phyloP scores from a whole-genome alignment of 1,140 invertebrate genomes.

The Lasioglossum albipes region DNA sequence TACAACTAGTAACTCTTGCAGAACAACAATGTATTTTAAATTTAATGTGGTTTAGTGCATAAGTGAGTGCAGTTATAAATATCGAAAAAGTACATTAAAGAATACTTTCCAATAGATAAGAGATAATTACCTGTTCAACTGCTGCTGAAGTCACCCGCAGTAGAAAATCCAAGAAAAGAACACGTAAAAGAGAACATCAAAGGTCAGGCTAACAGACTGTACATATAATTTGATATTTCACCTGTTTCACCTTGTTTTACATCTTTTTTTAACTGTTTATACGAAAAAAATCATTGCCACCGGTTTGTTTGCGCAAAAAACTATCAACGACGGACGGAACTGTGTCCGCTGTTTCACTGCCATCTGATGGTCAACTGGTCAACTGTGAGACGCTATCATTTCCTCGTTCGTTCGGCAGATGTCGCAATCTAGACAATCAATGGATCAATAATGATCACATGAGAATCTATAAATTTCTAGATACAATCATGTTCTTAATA shows the following conservation, averaged over 20 bases:
- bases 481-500: not conserved
- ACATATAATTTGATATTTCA: not conserved
- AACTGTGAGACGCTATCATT: not conserved
- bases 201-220: not conserved
- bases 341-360: not conserved
- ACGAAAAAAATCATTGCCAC: not conserved
- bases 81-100: too few relatives aligned
- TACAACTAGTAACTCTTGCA: not conserved
- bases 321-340: slow-evolving; percentile 15
- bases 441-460: not conserved
- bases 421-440: not conserved
- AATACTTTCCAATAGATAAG: not conserved
- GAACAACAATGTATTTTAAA: too few relatives aligned
- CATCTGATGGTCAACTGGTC: not conserved
- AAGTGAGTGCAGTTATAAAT: too few relatives aligned
- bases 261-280: not conserved
- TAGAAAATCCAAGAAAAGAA: not conserved
- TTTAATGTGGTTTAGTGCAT: too few relatives aligned
- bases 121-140: slow-evolving; percentile 11
- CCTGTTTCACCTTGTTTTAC: not conserved
- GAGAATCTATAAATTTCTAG: not conserved
- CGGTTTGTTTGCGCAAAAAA: slow-evolving; percentile 10
- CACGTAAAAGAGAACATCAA: not conserved
- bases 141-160: not conserved
- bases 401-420: not conserved